Conservation (phyloP, 2,797 vertebrate genomes). For the Rhinatrema bivittatum region DNA sequence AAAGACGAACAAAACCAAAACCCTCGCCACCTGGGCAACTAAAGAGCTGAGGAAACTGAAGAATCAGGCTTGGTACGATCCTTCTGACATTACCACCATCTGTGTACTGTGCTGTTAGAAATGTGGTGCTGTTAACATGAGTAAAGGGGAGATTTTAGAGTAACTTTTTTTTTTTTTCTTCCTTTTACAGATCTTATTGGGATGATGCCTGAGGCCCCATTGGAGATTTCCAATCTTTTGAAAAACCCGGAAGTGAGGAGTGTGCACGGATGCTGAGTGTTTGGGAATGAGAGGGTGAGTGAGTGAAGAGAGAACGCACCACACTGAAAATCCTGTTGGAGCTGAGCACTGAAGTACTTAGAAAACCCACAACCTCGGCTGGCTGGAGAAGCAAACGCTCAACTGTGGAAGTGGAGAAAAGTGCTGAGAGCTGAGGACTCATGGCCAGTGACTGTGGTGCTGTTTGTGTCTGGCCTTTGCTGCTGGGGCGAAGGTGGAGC, state of each 20-base stretch:
- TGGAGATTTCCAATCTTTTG: slow-evolving; percentile 83
- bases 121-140: too few relatives aligned
- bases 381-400: slow-evolving; percentile 42
- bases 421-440: slow-evolving; percentile 36
- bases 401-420: too few relatives aligned
- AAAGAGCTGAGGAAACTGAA: slow-evolving; percentile 97
- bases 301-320: slow-evolving; percentile 85
- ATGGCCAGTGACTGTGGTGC: slow-evolving; percentile 46
- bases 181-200: slow-evolving; percentile 61
- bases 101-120: too few relatives aligned
- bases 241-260: slow-evolving; percentile 74
- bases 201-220: slow-evolving; percentile 70
- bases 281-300: slow-evolving; percentile 82
- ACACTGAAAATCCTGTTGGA: slow-evolving; percentile 71
- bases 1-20: slow-evolving; percentile 94
- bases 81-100: too few relatives aligned
- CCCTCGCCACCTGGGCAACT: slow-evolving; percentile 92
- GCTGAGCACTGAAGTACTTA: slow-evolving; percentile 60
- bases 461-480: slow-evolving; percentile 46
- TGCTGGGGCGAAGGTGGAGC: slow-evolving; percentile 43
- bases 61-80: slow-evolving; percentile 96
- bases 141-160: too few relatives aligned
- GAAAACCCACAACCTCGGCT: slow-evolving; percentile 42
- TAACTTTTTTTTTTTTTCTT: too few relatives aligned
- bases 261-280: slow-evolving; percentile 83